Conservation (phyloP, 1,140 invertebrate species). For the Stratiolaelaps scimitus region DNA sequence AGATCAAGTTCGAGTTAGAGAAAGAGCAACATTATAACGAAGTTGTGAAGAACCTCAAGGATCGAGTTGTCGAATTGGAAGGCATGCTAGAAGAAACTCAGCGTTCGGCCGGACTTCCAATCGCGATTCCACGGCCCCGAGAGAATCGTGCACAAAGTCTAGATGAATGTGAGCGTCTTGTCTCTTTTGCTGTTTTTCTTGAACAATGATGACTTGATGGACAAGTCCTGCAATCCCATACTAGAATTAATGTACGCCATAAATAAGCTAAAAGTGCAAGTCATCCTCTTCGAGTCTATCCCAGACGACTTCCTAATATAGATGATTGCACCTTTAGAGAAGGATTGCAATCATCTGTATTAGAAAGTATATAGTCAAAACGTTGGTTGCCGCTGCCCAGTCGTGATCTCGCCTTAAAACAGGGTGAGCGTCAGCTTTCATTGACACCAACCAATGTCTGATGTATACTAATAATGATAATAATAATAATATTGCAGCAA, state of each 20-base stretch:
- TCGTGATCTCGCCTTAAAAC: too few relatives aligned
- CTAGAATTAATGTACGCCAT: too few relatives aligned
- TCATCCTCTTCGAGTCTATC: neutral
- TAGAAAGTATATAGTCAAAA: too few relatives aligned
- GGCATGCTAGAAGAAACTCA: constrained; percentile 64
- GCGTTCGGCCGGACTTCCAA: constrained; percentile 67
- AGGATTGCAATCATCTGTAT: too few relatives aligned
- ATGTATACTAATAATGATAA: too few relatives aligned
- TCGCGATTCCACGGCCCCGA: constrained; percentile 59
- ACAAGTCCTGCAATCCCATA: too few relatives aligned
- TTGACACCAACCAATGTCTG: too few relatives aligned
- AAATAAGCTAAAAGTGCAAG: too few relatives aligned
- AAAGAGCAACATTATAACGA: constrained; percentile 77
- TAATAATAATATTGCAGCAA: constrained; percentile 10
- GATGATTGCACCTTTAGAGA: too few relatives aligned
- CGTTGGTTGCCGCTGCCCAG: too few relatives aligned
- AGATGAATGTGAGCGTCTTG: constrained; percentile 34
- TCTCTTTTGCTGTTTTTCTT: constrained; percentile 28
- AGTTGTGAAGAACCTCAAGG: constrained; percentile 69
- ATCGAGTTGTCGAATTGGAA: constrained; percentile 53
- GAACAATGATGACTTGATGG: too few relatives aligned
- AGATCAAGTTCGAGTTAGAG: constrained; percentile 63
- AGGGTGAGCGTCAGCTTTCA: too few relatives aligned
- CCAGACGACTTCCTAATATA: neutral
- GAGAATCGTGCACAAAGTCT: constrained; percentile 33